These are phyloP conservation scores for Platorchestia sp. DNA, from an alignment of 1,140 invertebrate species.

Conservation along the genomic window DNA sequence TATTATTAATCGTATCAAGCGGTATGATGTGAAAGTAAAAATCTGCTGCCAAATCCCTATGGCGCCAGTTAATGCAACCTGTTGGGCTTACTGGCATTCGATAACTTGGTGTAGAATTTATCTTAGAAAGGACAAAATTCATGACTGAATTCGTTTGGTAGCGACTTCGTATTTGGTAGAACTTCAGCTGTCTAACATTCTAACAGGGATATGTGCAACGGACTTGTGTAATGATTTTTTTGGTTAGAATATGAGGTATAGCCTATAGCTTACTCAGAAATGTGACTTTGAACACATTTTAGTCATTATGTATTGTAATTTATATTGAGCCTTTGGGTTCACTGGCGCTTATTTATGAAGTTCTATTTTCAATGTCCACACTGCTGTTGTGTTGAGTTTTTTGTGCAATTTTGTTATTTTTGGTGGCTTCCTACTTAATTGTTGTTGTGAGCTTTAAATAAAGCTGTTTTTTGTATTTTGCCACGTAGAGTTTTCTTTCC, in stretches of 20 bases:
- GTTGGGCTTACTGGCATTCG: not conserved
- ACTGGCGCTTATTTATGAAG: not conserved
- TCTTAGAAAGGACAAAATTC: not conserved
- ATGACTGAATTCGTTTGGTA: not conserved
- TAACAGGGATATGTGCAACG: not conserved
- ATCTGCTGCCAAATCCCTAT: not conserved
- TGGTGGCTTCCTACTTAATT: not conserved
- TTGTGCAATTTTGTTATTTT: not conserved
- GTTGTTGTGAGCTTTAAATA: not conserved
- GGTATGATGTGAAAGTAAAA: not conserved
- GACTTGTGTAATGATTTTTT: not conserved
- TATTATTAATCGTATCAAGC: too few species aligned
- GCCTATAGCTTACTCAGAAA: not conserved
- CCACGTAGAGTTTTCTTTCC: not conserved
- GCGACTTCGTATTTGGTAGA: not conserved
- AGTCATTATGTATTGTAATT: not conserved
- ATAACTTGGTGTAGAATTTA: not conserved
- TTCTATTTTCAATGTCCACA: not conserved
- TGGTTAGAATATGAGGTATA: not conserved
- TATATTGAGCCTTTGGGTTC: not conserved
- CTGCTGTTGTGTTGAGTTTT: not conserved
- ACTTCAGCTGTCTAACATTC: not conserved
- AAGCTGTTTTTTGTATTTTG: conserved; percentile 47
- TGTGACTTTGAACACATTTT: not conserved
- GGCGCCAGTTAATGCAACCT: not conserved